Percentiles rank a stretch among this genome's conserved stretches.
phyloP scores from a whole-genome alignment of 2,888 invertebrate genomes.

The Hypomecis punctinalis region DNA sequence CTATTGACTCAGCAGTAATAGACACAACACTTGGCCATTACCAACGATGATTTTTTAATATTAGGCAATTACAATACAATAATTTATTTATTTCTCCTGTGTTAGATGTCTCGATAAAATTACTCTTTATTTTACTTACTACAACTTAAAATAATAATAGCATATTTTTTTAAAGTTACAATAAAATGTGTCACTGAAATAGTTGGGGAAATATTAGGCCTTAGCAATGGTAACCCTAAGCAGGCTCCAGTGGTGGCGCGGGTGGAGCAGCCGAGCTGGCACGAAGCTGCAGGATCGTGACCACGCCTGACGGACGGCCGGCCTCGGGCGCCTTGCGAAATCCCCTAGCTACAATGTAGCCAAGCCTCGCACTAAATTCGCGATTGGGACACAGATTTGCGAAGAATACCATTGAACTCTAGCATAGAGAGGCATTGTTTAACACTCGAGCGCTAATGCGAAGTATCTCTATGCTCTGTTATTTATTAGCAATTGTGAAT shows the following conservation, averaged over 20 bases:
- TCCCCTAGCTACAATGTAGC: constrained; percentile 63
- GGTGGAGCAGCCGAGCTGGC: constrained; percentile 47
- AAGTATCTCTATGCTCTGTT: constrained; percentile 35
- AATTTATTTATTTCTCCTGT: no score
- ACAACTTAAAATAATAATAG: no score
- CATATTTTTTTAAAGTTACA: no score
- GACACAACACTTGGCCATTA: no score
- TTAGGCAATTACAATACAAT: no score
- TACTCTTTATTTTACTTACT: no score
- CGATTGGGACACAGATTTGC: constrained; percentile 73
- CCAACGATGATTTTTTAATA: no score
- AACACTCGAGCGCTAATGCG: constrained; percentile 47
- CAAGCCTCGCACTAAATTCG: constrained; percentile 71
- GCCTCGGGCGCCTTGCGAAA: constrained; percentile 76
- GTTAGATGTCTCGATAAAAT: no score
- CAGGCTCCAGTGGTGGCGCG: constrained; percentile 49
- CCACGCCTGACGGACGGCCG: constrained; percentile 67
- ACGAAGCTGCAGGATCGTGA: constrained; percentile 73
- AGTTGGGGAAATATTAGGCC: no score
- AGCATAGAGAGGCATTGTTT: constrained; percentile 56
- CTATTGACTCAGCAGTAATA: no score
- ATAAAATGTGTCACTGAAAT: no score
- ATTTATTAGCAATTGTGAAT: constrained; percentile 35
- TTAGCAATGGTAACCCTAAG: no score
- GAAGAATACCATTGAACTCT: constrained; percentile 67